Evolutionary conservation across 2,888 invertebrate genomes (phyloP).

Genomic region (Caenorhabditis sp.): DNA sequence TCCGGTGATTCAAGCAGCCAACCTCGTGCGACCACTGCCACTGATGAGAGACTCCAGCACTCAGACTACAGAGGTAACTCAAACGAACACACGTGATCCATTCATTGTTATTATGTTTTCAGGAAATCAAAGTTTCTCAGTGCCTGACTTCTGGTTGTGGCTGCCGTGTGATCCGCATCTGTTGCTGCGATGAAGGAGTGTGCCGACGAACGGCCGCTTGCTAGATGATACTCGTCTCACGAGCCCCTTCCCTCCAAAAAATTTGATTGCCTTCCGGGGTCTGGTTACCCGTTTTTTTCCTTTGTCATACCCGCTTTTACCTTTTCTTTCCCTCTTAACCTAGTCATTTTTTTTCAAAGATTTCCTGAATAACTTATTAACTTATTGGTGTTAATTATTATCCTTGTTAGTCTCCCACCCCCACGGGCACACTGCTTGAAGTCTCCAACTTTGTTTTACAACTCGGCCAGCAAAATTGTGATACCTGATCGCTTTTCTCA

Average conservation of each 20-base stretch:
- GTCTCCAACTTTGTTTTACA: slow-evolving; percentile 19
- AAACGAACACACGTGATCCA: slow-evolving; percentile 31
- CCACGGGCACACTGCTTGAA: slow-evolving; percentile 53
- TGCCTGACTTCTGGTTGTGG: slow-evolving; percentile 72
- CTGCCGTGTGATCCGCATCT: slow-evolving; percentile 77
- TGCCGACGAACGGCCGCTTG: slow-evolving; percentile 66
- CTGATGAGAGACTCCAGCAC: slow-evolving; percentile 55
- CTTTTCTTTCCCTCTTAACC: slow-evolving; percentile 35
- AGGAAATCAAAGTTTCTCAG: slow-evolving; percentile 71
- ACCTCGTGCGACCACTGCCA: slow-evolving; percentile 50
- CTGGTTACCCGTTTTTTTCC: slow-evolving; percentile 50
- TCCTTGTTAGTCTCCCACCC: slow-evolving; percentile 48
- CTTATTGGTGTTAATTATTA: slow-evolving; percentile 38
- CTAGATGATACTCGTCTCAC: slow-evolving; percentile 18
- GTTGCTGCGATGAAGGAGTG: slow-evolving; percentile 76
- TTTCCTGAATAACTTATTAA: slow-evolving; percentile 46
- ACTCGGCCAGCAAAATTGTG: slow-evolving; percentile 59
- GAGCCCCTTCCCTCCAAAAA: slow-evolving; percentile 12
- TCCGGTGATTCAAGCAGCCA: slow-evolving; percentile 61
- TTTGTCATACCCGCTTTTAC: slow-evolving; percentile 57
- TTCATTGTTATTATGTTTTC: slow-evolving; percentile 43
- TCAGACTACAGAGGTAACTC: slow-evolving; percentile 59
- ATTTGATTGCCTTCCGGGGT: slow-evolving; percentile 53
- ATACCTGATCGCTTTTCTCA: slow-evolving; percentile 55
- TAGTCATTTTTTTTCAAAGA: slow-evolving; percentile 38